Evolutionary conservation across 2,797 vertebrate genomes (phyloP), one percentile per base, ranked within the genome.

Genomic region (Coranthus polyacanthus): DNA sequence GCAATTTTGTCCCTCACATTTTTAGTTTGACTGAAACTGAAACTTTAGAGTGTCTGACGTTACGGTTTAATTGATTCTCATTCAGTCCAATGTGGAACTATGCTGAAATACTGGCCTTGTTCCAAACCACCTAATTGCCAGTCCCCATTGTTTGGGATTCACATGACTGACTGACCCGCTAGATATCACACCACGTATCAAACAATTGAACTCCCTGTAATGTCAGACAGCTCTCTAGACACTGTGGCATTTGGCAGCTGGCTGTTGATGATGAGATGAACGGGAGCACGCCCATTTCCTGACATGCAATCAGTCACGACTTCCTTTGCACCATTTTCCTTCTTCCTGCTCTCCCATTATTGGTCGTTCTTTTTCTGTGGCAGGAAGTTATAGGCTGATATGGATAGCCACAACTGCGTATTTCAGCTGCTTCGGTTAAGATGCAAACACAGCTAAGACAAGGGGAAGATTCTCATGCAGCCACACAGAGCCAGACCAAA

Each of bases 301-400:
- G 82, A 80, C 55, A 24, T 71, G 49, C 70, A 66, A 83, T 88
- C 85, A 72, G 43, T 78, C 57, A 51, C 37, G 5, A 43, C 79
- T 75, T 86, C 85, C 86, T 85, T 54, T 55, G 45, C 74, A 71
- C 45, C 75, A 77, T 57, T 80, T 76, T 57, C 57, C 81, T 22
- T 43, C 79, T 88, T 89, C 89, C 84, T 88, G 85, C 61, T 71
- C 45, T 60, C 44, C 49, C 22, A 41, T 81, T 75, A 85, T 68
- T 86, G 72, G 74, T 37, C 67, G 56, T 62, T 79, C 72, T n/a
- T n/a, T n/a, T n/a, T 83, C 63, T 84, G 53, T 2, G 7, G 55
- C 76, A 83, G 86, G 87, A 90, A 79, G 79, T 80, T 37, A 37
- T 36, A 38, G 3, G 32, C 51, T 2, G 49, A 75, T 81, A 79